Evolutionary conservation across 2,113 vertebrate species (phyloP), one percentile per base, ranked within the genome.

Genomic region (Trematomus loennbergii): DNA sequence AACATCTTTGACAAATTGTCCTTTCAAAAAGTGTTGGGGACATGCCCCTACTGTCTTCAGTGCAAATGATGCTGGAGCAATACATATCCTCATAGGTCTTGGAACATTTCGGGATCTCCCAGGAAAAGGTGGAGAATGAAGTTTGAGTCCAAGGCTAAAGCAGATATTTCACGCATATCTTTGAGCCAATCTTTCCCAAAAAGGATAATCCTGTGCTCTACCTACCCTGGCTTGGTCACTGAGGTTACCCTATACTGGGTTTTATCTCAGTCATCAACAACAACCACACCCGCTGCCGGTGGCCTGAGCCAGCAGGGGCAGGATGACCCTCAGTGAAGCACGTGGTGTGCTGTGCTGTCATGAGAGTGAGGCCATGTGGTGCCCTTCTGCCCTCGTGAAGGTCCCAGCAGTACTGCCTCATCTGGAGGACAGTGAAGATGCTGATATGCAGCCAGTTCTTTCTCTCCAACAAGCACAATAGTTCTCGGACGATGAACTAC

Each of bases 341-440:
- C 76, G 66, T 79, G 72, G 60, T 16, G 64, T 20, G 57, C 36
- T 78, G 75, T 45, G 50, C 57, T 68, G 54, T 62, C 48, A 72
- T 72, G 52, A 89, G 65, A 81, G 76, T 16, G 17, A 88, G 17
- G 70, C 71, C 63, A 50, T 62, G 71, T 65, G 70, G 70, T 43
- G 50, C 58, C 58, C 40, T 54, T 71, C 49, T 75, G 72, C 33
- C 72, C 13, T 83, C 62, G 59, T 22, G 4, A 70, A 53, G 55
- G 13, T 75, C 55, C 45, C 65, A 20, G 50, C 2, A 49, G n/a
- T 40, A 29, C 10, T 78, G 11, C 12, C 20, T 22, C 25, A 25
- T 78, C 25, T 74, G 58, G 52, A 68, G 36, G 9, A n/a, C 68
- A 60, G 43, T 60, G 59, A 50, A 29, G 29, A 72, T 49, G 18